Base-by-base conservation (phyloP, 2,888 invertebrate species). In the Xanthorhoe spadicearia region DNA sequence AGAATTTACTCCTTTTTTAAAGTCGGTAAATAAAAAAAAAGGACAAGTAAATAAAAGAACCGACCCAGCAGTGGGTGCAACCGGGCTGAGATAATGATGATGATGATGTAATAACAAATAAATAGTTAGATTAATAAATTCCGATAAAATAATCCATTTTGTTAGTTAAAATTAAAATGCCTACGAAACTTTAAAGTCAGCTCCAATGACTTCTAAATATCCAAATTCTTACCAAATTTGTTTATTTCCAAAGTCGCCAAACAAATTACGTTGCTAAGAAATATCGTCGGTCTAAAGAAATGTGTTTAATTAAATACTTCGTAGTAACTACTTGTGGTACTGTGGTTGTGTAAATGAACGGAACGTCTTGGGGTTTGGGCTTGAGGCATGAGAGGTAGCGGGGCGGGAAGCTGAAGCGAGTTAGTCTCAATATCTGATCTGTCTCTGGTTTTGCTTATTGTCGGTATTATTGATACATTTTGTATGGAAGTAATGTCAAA, bases 251-350 rank as follows among this genome's bases (percentile, higher is more conserved):
- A 66, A 61, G 38, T 50, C 15, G 2, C 53, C 58, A 50, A 67
- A 71, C 64, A 65, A 73, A 70, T 57, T 69, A 68, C 68, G 64
- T 53, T 52, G 28, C 63, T 52, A 67, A 57, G 66, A 59, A 71
- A 67, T 66, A 68, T 74, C 68, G 71, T 64, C 77, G 72, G 78
- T 75, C 74, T 75, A 82, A 84, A 85, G 85, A 85, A 87, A 88
- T 85, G 86, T 80, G 83, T 88, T 90, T 88, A 88, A 90, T 89
- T 90, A 89, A 88, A 88, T 18, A 49, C 19, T 32, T 19, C 46
- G 52, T 54, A 67, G 67, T 70, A 53, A 64, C 64, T 67, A 63
- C 59, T 66, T 75, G 77, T 48, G 17, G 55, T 62, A 51, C 66
- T 66, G 66, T 62, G 55, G n/a, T 32, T 54, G 66, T 67, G 67